Base-by-base conservation (phyloP, 2,113 vertebrate genomes). In the Suricata suricatta region DNA sequence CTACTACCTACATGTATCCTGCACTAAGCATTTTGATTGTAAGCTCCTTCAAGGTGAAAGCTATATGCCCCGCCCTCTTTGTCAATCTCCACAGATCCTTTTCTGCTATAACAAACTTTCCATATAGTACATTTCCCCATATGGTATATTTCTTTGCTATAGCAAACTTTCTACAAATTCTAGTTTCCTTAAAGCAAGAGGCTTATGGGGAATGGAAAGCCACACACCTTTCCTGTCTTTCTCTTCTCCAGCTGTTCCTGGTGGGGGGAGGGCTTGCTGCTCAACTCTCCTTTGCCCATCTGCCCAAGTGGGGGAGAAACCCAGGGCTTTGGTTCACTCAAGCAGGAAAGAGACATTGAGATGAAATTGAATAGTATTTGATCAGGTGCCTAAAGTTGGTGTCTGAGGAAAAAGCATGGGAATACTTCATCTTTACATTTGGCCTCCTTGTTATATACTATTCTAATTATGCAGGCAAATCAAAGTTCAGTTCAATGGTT, bases 401-500 rank as follows among this genome's bases (percentile, higher is more conserved):
- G 5, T 80, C 66, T 29, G 3, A 33, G n/a, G 35, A 6, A 7
- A 72, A 95, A 82, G 68, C 72, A 6, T 13, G 31, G 74, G 31
- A 71, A n/a, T 47, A 85, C 8, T 74, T 68, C 11, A 5, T 76
- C 68, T 94, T 57, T 95, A 29, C 64, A 27, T 54, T 91, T 57
- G 35, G 47, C 57, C n/a, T 84, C 71, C 44, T 68, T 84, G 31
- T 90, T 93, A 33, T 23, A 52, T 19, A 69, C 23, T 76, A 13
- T 60, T 38, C 87, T 85, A 95, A 93, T 93, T 93, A 92, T 21
- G 57, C 44, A 92, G 57, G 41, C 15, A 27, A 97, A 89, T 95
- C 92, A 68, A 92, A 95, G 57, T n/a, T 71, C 29, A 12, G 68
- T 35, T 88, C 68, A 91, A 21, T 87, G 87, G 54, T 33, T 82